Evolutionary conservation across 2,888 invertebrate species (phyloP).

Genomic region (Eupithecia inturbata): DNA sequence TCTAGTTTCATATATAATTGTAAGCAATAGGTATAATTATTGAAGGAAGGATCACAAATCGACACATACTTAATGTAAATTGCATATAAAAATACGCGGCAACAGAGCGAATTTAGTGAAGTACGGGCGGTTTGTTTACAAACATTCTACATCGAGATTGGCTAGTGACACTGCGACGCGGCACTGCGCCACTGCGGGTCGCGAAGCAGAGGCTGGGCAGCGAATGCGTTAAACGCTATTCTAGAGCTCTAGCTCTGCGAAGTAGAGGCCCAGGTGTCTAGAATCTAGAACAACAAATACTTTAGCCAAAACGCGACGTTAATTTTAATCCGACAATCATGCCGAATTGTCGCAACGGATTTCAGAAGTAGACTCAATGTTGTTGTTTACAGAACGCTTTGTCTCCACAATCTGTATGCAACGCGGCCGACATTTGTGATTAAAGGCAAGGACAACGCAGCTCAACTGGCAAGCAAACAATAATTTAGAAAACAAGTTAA

Average conservation of each 20-base stretch:
- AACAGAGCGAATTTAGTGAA: no score
- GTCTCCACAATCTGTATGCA: constrained; percentile 34
- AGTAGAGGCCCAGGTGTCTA: no score
- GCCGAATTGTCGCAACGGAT: background rate
- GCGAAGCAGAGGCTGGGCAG: background rate
- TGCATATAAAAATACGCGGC: no score
- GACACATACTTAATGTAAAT: no score
- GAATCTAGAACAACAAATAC: no score
- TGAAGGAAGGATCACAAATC: no score
- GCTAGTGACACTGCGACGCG: no score
- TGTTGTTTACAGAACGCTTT: constrained; percentile 5
- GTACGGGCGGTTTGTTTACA: no score
- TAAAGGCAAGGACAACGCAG: constrained; percentile 19
- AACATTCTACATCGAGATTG: no score
- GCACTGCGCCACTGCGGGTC: no score
- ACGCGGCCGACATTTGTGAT: constrained; percentile 36
- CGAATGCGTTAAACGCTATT: background rate
- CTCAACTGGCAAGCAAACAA: constrained; percentile 38
- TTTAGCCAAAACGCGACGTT: background rate
- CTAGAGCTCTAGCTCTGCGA: background rate
- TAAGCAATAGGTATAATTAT: no score
- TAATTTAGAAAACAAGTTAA: constrained; percentile 56
- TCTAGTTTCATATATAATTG: no score
- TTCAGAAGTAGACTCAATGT: background rate
- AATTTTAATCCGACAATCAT: background rate